phyloP scores from a whole-genome alignment of 2,797 vertebrate species.

The Leptoclinus maculatus region DNA sequence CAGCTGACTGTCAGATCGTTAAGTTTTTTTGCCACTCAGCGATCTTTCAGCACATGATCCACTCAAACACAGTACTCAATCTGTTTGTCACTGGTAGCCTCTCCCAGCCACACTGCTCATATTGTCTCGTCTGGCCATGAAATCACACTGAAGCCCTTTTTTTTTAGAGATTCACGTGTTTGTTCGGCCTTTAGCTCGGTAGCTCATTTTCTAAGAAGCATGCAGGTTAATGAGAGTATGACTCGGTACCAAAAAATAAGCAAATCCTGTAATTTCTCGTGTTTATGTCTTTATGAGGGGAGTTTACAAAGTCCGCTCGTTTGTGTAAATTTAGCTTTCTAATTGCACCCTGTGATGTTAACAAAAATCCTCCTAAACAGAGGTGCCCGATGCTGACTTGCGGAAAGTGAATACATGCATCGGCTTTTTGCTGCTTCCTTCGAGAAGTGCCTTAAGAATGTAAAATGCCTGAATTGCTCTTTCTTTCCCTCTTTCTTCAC shows the following conservation, averaged over 20 bases:
- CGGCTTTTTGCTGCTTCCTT: neutral
- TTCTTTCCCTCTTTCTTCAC: constrained; percentile 56
- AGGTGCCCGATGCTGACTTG: constrained; percentile 47
- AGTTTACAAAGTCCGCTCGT: constrained; percentile 63
- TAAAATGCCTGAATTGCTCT: neutral
- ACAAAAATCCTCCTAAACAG: constrained; percentile 37
- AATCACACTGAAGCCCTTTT: constrained; percentile 10
- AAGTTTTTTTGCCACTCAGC: constrained; percentile 69
- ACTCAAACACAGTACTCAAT: constrained; percentile 68
- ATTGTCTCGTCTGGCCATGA: constrained; percentile 55
- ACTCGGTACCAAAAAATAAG: constrained; percentile 52
- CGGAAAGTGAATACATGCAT: constrained; percentile 14
- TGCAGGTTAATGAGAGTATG: constrained; percentile 63
- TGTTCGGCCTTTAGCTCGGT: neutral
- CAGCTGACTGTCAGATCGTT: constrained; percentile 78
- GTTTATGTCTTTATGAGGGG: constrained; percentile 66
- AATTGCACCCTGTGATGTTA: constrained; percentile 59
- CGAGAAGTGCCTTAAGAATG: neutral
- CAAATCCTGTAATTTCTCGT: constrained; percentile 46
- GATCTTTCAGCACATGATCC: constrained; percentile 73
- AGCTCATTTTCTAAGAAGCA: constrained; percentile 37
- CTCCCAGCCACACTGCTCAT: constrained; percentile 51
- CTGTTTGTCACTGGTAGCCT: constrained; percentile 61
- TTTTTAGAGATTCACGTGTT: constrained; percentile 9
- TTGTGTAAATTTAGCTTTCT: constrained; percentile 58